A percentile compares a stretch with the other conserved stretches of the same genome.
Evolutionary conservation across 2,888 invertebrate genomes (phyloP).

Genomic region (Acleris sparsana): DNA sequence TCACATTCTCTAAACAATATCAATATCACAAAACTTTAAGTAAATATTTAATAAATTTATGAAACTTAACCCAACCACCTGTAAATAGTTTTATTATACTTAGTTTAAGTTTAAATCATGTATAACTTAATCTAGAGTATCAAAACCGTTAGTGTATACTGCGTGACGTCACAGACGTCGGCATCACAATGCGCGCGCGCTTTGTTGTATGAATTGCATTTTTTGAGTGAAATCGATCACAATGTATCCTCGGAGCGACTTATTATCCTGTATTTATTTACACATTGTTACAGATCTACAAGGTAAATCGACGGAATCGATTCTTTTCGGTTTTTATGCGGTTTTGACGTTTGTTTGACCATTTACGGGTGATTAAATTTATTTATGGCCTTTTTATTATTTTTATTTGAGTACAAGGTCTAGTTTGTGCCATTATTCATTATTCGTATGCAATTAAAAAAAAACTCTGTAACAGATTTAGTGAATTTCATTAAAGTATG

Average conservation of each 20-base stretch:
- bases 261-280: constrained; percentile 70
- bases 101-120: too few species aligned
- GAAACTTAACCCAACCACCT: too few species aligned
- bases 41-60: too few species aligned
- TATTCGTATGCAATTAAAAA: too few species aligned
- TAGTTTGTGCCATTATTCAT: too few species aligned
- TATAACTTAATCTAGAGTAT: constrained; percentile 46
- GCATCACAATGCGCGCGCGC: constrained; percentile 71
- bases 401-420: neutral
- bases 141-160: constrained; percentile 47
- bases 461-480: too few species aligned
- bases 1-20: too few species aligned
- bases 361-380: constrained; percentile 19
- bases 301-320: constrained; percentile 32
- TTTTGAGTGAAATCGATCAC: constrained; percentile 79
- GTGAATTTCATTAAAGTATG: too few species aligned
- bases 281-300: constrained; percentile 55
- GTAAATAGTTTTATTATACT: too few species aligned
- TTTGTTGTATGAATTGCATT: constrained; percentile 77
- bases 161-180: constrained; percentile 54
- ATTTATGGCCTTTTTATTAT: constrained; percentile 11
- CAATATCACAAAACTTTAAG: too few species aligned
- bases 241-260: constrained; percentile 55
- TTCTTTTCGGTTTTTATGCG: constrained; percentile 29
- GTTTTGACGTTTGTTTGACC: constrained; percentile 27